phyloP scores from a whole-genome alignment of 2,113 vertebrate genomes.

The Calonectris borealis region DNA sequence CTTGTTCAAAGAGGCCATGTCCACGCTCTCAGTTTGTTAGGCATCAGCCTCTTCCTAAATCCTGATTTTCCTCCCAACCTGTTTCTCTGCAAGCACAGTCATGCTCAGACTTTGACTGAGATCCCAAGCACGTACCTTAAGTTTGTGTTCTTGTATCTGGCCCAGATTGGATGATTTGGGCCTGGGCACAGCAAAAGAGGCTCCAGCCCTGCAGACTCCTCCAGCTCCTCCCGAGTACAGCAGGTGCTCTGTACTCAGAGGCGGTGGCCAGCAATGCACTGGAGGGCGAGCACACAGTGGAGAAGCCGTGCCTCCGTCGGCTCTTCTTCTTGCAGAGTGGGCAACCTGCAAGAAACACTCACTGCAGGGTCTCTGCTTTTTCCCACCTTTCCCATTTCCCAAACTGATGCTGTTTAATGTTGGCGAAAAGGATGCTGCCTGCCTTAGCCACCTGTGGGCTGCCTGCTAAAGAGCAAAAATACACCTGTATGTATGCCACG shows the following conservation, averaged over 20 bases:
- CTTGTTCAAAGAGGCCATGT: not conserved
- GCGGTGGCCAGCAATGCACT: not conserved
- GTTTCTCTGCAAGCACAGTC: not conserved
- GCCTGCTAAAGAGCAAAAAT: not conserved
- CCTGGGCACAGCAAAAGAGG: not conserved
- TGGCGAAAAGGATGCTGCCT: not conserved
- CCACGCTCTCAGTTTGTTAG: not conserved
- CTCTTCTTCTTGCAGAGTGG: not conserved
- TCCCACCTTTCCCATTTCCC: not conserved
- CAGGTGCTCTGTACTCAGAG: not conserved
- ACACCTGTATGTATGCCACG: not conserved
- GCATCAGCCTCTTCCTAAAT: not conserved
- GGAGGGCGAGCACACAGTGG: not conserved
- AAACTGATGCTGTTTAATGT: not conserved
- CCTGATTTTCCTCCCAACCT: not conserved
- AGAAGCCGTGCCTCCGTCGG: accelerated
- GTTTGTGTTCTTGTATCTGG: not conserved
- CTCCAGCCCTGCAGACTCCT: not conserved
- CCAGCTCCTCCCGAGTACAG: not conserved
- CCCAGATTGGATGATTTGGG: not conserved
- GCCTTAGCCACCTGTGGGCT: not conserved
- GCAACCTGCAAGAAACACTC: not conserved
- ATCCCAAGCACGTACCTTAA: not conserved
- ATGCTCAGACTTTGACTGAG: not conserved
- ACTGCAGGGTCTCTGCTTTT: not conserved